phyloP scores from a whole-genome alignment of 1,140 invertebrate species.

The Trinorchestia longiramus region DNA sequence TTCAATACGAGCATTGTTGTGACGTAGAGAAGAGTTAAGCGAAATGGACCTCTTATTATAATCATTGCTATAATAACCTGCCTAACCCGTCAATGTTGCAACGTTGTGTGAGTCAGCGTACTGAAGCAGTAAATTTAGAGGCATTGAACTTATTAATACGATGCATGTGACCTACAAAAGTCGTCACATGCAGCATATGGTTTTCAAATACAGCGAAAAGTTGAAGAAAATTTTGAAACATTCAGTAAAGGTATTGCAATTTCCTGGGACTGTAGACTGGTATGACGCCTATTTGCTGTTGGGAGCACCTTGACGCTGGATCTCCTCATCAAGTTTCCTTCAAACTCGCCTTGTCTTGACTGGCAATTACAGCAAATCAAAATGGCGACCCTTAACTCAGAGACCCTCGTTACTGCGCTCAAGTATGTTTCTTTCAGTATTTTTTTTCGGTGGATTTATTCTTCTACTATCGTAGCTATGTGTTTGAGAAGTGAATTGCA shows the following conservation, averaged over 20 bases:
- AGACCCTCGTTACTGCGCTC: not conserved
- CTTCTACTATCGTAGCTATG: not conserved
- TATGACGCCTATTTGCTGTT: no score
- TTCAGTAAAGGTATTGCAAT: no score
- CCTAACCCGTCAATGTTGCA: not conserved
- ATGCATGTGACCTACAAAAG: not conserved
- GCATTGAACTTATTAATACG: not conserved
- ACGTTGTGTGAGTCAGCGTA: not conserved
- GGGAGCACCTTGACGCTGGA: not conserved
- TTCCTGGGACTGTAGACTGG: no score
- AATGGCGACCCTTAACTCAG: not conserved
- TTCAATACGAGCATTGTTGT: not conserved
- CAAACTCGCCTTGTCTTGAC: not conserved
- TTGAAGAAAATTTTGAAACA: not conserved
- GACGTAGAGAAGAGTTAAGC: not conserved
- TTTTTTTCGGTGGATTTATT: not conserved
- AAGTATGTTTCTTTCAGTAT: not conserved
- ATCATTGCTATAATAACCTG: not conserved
- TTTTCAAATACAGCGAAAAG: not conserved
- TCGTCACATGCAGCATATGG: not conserved
- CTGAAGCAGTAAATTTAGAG: not conserved
- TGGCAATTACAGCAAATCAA: not conserved
- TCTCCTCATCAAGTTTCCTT: not conserved
- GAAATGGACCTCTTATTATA: not conserved
- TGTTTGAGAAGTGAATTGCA: no score